Conservation (phyloP, 2,888 invertebrate species). For the Calameuta idolon region DNA sequence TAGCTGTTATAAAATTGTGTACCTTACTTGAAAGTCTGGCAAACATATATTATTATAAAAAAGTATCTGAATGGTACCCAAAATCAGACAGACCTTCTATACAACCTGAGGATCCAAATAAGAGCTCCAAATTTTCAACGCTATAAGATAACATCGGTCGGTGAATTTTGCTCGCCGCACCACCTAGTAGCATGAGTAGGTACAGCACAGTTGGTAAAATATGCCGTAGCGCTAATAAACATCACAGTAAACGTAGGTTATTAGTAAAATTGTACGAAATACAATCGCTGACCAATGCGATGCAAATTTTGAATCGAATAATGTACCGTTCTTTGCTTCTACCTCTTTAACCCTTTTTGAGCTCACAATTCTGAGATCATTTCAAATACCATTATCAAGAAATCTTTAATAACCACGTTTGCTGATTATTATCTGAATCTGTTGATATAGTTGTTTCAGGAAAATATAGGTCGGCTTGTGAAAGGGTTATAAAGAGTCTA, state of each 20-base stretch:
- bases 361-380: too few species aligned
- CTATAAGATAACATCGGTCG: conserved; percentile 42
- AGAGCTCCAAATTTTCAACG: conserved; percentile 49
- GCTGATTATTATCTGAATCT: too few species aligned
- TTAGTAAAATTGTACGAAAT: too few species aligned
- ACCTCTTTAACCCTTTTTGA: too few species aligned
- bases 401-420: too few species aligned
- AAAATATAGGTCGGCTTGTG: too few species aligned
- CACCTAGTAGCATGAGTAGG: conserved; percentile 41
- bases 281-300: too few species aligned
- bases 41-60: not conserved
- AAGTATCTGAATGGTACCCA: conserved; percentile 9
- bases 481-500: too few species aligned
- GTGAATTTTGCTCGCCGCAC: conserved; percentile 44
- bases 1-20: conserved; percentile 27
- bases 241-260: conserved; percentile 29
- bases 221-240: conserved; percentile 41
- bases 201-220: conserved; percentile 38
- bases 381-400: too few species aligned
- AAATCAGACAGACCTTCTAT: conserved; percentile 61
- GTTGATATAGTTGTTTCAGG: too few species aligned
- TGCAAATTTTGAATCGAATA: too few species aligned
- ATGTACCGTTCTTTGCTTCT: too few species aligned
- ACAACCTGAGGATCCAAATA: conserved; percentile 63
- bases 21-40: not conserved